Evolutionary conservation across 2,113 vertebrate genomes (phyloP), one percentile per base, ranked within the genome.

Genomic region (Nettapus auritus): DNA sequence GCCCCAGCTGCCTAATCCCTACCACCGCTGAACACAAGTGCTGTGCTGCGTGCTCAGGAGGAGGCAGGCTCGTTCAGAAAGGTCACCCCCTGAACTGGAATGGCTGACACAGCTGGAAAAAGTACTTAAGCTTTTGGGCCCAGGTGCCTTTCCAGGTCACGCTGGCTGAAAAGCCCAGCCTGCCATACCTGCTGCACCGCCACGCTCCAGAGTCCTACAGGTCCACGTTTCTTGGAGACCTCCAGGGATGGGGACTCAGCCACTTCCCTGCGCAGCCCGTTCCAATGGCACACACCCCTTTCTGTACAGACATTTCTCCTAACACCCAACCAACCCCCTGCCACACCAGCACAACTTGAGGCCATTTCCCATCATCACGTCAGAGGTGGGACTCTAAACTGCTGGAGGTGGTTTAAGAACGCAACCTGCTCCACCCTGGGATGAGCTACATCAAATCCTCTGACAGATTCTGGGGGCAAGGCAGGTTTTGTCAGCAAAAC

Each of bases 51-150:
- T 3, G 8, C 3, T 8, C 28, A 0, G 0, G 42, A 71, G 75
- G 23, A 46, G 68, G 55, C 62, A 38, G 48, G 63, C 36, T 70
- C 4, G 0, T 33, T 90, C 7, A 2, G 57, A 87, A 93, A 94
- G 79, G 78, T 89, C 82, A 88, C 13, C 38, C 44, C 82, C 52
- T 68, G 38, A 88, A 46, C 67, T 6, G 46, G 22, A 93, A 44
- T 67, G 80, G 90, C 90, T 93, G 85, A 90, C 55, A 78, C 59
- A 90, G 82, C 71, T 86, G 92, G 67, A 64, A 88, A 92, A 97
- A 77, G 50, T 64, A 80, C 60, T 93, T 75, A 33, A 78, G 83
- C 88, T 92, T 95, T 77, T 26, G 33, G 68, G 76, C 67, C 86
- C 80, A 56, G 68, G n/a, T 67, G 64, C 52, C 60, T 70, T 88